Conservation (phyloP, 2,113 vertebrate species). For the Erythrocercus mccallii region DNA sequence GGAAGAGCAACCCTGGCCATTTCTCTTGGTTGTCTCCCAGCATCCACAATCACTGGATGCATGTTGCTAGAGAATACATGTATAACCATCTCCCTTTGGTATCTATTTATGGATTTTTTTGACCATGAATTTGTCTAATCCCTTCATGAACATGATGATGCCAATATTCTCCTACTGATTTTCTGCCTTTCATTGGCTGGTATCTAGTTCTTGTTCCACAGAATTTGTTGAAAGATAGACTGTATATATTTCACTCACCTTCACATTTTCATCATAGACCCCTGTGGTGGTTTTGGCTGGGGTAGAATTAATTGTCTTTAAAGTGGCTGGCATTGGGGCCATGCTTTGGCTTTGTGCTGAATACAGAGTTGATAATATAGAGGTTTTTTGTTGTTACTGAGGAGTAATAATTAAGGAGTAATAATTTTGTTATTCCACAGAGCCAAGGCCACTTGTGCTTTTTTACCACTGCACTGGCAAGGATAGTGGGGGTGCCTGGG, state of each 20-base stretch:
- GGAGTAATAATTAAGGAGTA: no score
- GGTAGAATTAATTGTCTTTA: not conserved
- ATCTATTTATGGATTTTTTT: not conserved
- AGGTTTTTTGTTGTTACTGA: not conserved
- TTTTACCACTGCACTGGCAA: fast-evolving
- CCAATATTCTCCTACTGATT: not conserved
- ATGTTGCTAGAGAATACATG: not conserved
- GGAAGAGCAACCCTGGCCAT: not conserved
- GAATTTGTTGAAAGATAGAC: not conserved
- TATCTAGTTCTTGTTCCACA: not conserved
- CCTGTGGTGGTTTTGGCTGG: not conserved
- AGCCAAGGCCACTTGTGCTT: not conserved
- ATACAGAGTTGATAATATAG: not conserved
- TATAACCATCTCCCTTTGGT: not conserved
- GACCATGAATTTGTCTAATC: not conserved
- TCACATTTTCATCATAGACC: not conserved
- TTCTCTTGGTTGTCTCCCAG: not conserved
- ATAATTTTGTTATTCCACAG: not conserved
- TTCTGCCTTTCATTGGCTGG: not conserved
- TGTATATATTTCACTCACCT: not conserved
- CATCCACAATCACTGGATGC: not conserved
- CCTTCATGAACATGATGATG: not conserved
- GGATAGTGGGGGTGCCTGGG: not conserved
- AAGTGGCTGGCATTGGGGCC: not conserved
- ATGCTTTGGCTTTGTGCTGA: not conserved